Conservation (phyloP, 2,797 vertebrate species). For the Alca torda region DNA sequence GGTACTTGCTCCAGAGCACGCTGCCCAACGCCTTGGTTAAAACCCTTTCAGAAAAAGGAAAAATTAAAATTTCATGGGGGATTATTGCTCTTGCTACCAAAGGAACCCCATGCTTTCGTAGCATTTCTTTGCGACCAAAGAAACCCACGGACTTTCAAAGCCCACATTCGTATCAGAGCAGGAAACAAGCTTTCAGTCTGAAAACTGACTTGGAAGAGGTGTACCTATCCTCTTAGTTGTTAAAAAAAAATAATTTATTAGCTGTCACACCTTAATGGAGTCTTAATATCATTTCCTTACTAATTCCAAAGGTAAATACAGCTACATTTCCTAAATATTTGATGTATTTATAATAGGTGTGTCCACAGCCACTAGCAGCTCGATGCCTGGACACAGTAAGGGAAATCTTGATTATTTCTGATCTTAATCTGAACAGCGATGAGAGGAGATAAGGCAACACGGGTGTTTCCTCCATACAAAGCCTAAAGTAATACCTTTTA, state of each 20-base stretch:
- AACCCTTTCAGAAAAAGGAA: not conserved
- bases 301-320: not conserved
- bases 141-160: not conserved
- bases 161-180: not conserved
- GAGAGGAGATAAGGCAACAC: not conserved
- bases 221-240: not conserved
- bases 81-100: not conserved
- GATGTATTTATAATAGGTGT: not conserved
- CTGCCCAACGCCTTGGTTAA: rapidly evolving
- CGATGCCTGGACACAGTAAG: not conserved
- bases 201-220: not conserved
- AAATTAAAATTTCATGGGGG: not conserved
- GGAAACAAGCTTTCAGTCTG: not conserved
- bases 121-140: not conserved
- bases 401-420: not conserved
- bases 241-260: not conserved
- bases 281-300: not conserved
- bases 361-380: not conserved
- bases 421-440: not conserved
- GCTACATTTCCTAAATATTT: not conserved
- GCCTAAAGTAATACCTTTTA: not conserved
- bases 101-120: not conserved
- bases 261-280: not conserved
- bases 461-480: not conserved
- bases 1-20: not conserved